phyloP scores from a whole-genome alignment of 2,797 vertebrate genomes.

The Chromobotia macracanthus region DNA sequence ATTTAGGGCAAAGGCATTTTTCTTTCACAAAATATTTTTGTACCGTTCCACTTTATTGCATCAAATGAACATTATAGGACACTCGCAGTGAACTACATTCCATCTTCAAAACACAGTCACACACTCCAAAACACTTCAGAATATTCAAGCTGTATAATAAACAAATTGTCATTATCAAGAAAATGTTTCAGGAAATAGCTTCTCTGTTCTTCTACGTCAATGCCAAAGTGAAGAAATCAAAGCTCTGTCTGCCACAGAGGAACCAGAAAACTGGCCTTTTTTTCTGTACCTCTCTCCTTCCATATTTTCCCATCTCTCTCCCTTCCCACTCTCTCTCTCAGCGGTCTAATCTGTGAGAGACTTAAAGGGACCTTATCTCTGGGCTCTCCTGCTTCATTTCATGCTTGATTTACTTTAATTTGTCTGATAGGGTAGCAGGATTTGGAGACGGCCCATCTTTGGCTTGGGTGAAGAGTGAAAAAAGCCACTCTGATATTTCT shows the following conservation, averaged over 20 bases:
- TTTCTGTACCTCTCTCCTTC: conserved; percentile 10
- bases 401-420: conserved; percentile 99
- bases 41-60: conserved; percentile 8
- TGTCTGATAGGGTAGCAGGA: conserved; percentile 99
- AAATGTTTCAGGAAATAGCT: conserved; percentile 13
- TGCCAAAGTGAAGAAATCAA: conserved; percentile 29
- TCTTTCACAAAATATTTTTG: not conserved
- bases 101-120: conserved; percentile 10
- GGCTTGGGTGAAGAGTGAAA: conserved; percentile 56
- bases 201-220: conserved; percentile 24
- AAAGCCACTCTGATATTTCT: conserved; percentile 62
- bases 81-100: not conserved
- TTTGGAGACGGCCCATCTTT: conserved; percentile 62
- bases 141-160: conserved; percentile 16
- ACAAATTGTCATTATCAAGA: conserved; percentile 30
- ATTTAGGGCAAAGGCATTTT: not conserved
- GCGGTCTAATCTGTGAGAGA: too few species aligned
- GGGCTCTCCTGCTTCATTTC: conserved; percentile 99
- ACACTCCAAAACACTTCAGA: conserved; percentile 16
- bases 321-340: conserved; percentile 18
- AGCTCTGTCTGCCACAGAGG: conserved; percentile 37
- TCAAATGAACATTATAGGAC: conserved; percentile 18
- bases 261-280: conserved; percentile 20
- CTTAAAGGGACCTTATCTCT: conserved; percentile 96
- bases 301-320: conserved; percentile 22